Base-by-base conservation (phyloP, 2,888 invertebrate genomes). In the Nephrocerus scutellatus region DNA sequence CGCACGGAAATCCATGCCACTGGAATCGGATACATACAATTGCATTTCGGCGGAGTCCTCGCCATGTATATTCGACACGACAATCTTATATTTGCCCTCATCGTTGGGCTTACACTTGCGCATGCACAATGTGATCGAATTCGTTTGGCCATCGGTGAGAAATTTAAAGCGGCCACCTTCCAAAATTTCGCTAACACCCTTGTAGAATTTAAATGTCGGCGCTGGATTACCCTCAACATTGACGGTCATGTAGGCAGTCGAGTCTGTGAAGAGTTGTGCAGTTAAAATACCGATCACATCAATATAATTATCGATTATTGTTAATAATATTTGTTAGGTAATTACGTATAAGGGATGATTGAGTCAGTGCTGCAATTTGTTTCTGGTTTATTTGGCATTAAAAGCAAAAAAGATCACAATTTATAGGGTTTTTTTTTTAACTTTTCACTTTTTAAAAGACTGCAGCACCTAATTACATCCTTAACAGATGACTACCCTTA, bases 1-100 rank as follows among this genome's bases (percentile, higher is more conserved):
- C 47, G 93, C 84, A 72, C 98, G 84, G 85, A 97, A 99, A 73
- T 98, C 98, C 85, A 97, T 88, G 52, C 93, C 93, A 72, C 92
- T 92, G 49, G 95, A 82, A 74, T 93, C 96, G 57, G 95, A 95
- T 44, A 98, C 96, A 68, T 91, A 96, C 51, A 98, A 79, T 62
- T 86, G 86, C 80, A 91, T 89, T 68, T 95, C 95, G 43, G 92
- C 93, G 1, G 88, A 82, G 70, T 98, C 98, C 64, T 91, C 89
- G 43, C 97, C 97, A 60, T 93, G 89, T 51, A 84, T 80, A 68
- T 97, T 96, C 62, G 86, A 86, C 50, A 97, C 80, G 50, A 89
- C 83, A 59, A 95, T 76, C 65, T 84, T 90, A 73, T 95, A 98
- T 72, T 86, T 88, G 36, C 91, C 92, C 72, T 97, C 96, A 80